Percentiles rank a stretch among this genome's conserved stretches.
Evolutionary conservation across 2,797 vertebrate species (phyloP).

Genomic region (Prunella strophiata): DNA sequence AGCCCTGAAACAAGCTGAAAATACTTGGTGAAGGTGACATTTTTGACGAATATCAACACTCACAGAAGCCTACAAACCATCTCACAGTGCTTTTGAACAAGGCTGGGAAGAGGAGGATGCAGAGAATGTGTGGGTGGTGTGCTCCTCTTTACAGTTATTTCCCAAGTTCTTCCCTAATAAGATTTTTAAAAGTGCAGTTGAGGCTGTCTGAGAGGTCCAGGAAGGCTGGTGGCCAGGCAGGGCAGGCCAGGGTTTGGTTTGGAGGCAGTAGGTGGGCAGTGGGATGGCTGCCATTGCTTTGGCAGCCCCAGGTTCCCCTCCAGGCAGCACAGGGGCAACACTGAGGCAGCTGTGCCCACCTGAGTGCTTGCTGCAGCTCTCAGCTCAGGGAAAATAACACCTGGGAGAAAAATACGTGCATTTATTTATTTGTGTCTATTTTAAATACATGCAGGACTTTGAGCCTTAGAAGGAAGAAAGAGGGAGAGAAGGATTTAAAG

Average conservation of each 20-base stretch:
- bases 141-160: not conserved
- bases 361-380: fast-evolving
- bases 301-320: fast-evolving
- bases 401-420: not conserved
- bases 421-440: not conserved
- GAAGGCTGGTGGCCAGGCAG: not conserved
- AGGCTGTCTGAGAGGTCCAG: not conserved
- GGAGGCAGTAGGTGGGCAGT: not conserved
- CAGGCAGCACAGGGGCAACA: not conserved
- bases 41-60: not conserved
- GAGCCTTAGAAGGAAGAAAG: not conserved
- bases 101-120: not conserved
- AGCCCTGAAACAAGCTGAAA: not conserved
- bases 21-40: not conserved
- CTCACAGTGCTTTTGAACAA: not conserved
- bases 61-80: not conserved
- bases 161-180: not conserved
- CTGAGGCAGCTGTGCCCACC: not conserved
- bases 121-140: not conserved
- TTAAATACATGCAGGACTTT: not conserved
- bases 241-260: not conserved
- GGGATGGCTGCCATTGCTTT: not conserved
- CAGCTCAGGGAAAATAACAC: not conserved
- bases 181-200: not conserved
- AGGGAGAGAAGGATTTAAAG: not conserved